Base-by-base conservation (phyloP, 2,888 invertebrate genomes). In the Cheiracanthium punctorium region DNA sequence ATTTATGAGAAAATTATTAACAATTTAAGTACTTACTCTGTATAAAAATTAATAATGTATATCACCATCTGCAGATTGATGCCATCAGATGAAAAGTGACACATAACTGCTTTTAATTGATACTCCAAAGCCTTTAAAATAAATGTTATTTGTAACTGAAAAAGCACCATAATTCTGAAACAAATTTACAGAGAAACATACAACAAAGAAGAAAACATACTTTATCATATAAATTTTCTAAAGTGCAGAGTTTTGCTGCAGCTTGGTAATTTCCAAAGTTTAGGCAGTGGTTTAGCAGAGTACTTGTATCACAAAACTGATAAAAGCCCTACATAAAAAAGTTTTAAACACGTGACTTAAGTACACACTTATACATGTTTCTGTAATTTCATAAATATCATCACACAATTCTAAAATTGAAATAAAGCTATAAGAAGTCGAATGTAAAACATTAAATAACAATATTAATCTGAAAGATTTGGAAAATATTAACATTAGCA, bases 261-360 rank as follows among this genome's bases (percentile, higher is more conserved):
- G 85, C 85, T 88, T 88, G 88, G 37, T 74, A 86, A 67, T 88
- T 80, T 43, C 71, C 75, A 67, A 88, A 88, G 29, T 77, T 82
- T 5, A 86, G 28, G 37, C 88, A 82, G 33, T 86, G 86, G 37
- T 81, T 88, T 17, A 88, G 33, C 30, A 86, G 69, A n/a, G 79
- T 75, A n/a, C 71, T 67, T 28, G 74, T 74, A 71, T 88, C 86
- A 75, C 74, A 88, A 48, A 64, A 79, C 28, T 48, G 48, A 77
- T 82, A 79, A 64, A 88, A 86, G 24, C 33, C 48, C 88, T 88
- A 48, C 5, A 76, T 4, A 64, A 33, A 33, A 14, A n/a, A n/a
- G n/a, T n/a, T n/a, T n/a, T n/a, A n/a, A n/a, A n/a, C n/a, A n/a
- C n/a, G n/a, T n/a, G n/a, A n/a, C n/a, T n/a, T n/a, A n/a, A n/a